A percentile compares a stretch with the other conserved stretches of the same genome.
Evolutionary conservation across 1,140 invertebrate species (phyloP).

Genomic region (Zaprionus camerounensis): DNA sequence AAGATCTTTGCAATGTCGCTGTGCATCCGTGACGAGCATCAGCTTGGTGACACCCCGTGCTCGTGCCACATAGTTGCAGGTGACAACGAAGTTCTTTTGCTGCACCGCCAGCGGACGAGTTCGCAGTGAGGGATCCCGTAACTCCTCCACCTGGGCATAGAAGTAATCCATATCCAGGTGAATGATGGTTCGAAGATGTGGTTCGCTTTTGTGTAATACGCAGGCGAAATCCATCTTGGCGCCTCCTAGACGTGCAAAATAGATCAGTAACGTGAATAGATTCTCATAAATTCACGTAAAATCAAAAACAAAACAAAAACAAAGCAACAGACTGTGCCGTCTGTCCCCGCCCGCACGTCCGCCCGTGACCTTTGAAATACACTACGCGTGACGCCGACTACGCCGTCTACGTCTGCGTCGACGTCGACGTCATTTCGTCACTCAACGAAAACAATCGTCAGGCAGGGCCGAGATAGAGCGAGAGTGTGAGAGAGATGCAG

Average conservation of each 20-base stretch:
- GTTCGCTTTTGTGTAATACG: slow-evolving; percentile 73
- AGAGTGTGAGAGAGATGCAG: slow-evolving; percentile 18
- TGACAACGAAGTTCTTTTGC: slow-evolving; percentile 92
- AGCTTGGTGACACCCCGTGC: slow-evolving; percentile 90
- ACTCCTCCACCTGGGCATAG: slow-evolving; percentile 93
- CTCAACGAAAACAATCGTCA: slow-evolving; percentile 30
- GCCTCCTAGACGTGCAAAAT: slow-evolving; percentile 33
- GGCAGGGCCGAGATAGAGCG: slow-evolving; percentile 9
- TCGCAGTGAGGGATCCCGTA: slow-evolving; percentile 87
- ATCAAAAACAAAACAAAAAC: slow-evolving; percentile 12
- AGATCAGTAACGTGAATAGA: background rate
- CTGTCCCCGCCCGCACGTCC: background rate
- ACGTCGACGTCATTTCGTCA: slow-evolving; percentile 53
- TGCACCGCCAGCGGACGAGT: slow-evolving; percentile 90
- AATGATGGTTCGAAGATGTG: slow-evolving; percentile 86
- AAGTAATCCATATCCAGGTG: slow-evolving; percentile 92
- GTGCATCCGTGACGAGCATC: slow-evolving; percentile 89
- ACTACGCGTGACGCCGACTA: slow-evolving; percentile 20
- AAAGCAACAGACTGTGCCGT: slow-evolving; percentile 16
- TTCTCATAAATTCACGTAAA: slow-evolving; percentile 22
- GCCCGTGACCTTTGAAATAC: slow-evolving; percentile 49
- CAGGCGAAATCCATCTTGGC: slow-evolving; percentile 74
- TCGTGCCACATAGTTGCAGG: slow-evolving; percentile 91
- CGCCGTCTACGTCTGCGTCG: background rate
- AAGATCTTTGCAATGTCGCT: slow-evolving; percentile 88